These are phyloP conservation scores for Acromyrmex charruanus DNA, from an alignment of 1,140 invertebrate genomes.

Conservation along the genomic window DNA sequence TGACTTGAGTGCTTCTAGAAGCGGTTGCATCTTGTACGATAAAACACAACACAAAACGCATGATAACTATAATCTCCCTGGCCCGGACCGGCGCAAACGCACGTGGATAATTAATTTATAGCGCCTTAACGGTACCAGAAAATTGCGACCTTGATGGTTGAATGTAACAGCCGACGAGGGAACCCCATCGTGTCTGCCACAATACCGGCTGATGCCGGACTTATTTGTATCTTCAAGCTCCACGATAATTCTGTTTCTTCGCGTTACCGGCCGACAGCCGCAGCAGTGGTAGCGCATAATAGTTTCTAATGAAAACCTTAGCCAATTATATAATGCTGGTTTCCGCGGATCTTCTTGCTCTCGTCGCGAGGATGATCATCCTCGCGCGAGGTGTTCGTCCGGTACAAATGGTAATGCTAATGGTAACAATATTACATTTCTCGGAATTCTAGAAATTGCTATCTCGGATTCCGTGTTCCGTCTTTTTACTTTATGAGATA, in stretches of 20 bases:
- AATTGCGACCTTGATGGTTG: conserved; percentile 69
- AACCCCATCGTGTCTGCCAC: conserved; percentile 57
- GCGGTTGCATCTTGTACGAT: background rate
- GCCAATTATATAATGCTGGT: conserved; percentile 70
- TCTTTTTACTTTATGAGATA: conserved; percentile 22
- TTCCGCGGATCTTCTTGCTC: conserved; percentile 68
- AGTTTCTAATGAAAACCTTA: conserved; percentile 73
- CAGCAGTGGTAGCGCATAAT: conserved; percentile 59
- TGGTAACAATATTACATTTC: conserved; percentile 76
- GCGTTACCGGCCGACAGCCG: background rate
- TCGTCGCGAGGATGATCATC: conserved; percentile 41
- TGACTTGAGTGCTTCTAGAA: conserved; percentile 13
- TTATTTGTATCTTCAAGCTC: conserved; percentile 50
- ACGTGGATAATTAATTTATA: conserved; percentile 68
- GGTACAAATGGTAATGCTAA: conserved; percentile 77
- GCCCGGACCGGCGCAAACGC: background rate
- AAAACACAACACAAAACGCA: conserved; percentile 29
- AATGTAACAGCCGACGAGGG: conserved; percentile 72
- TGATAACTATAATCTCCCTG: conserved; percentile 48
- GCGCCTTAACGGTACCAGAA: conserved; percentile 64
- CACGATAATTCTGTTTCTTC: conserved; percentile 67
- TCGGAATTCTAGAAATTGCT: conserved; percentile 63
- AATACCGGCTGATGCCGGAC: conserved; percentile 23
- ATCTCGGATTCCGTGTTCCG: conserved; percentile 45
- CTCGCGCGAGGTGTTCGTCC: conserved; percentile 9